Evolutionary conservation across 2,113 vertebrate species (phyloP), one percentile per base, ranked within the genome.

Genomic region (Otis tarda): DNA sequence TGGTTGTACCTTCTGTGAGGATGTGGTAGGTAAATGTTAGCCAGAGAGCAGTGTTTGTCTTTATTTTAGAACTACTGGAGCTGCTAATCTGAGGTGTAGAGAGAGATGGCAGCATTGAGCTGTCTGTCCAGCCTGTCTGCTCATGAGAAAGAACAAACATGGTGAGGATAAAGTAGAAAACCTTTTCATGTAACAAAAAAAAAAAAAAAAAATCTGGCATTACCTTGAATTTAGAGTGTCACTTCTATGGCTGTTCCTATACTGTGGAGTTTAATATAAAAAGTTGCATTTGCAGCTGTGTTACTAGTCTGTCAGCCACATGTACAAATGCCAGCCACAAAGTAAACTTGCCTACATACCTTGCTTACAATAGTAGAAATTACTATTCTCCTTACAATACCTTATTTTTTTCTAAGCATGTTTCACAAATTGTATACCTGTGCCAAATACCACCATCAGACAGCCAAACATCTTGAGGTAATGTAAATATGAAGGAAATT

Each of bases 21-120:
- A 79, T 61, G 64, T 50, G 56, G 43, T 86, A 83, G 37, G 24
- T 61, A 39, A 50, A 33, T 37, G 24, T 60, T 95, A 43, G 52
- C 50, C 8, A 12, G 61, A 12, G 61, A 70, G 45, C 43, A 47
- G 37, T 2, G 25, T 90, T 74, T 53, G 31, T 22, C 41, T 65
- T 25, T 18, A 24, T 68, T 50, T 94, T 28, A 9, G 25, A 71
- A 2, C 33, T 89, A 0, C 12, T 0, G 1, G 69, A 93, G 86
- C 65, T 95, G 92, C 91, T 91, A 45, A 37, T 82, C 82, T 50
- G 87, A 90, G 82, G 70, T 77, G 59, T 69, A 49, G 90, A 96
- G 97, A 70, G 84, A 97, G 97, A 93, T 97, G 97, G 97, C 97
- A 97, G 96, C 91, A 97, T 95, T 92, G 96, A 97, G 95, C 96